A percentile compares a stretch with the other conserved stretches of the same genome.
Conservation (phyloP, 2,113 vertebrate species). For the Paratilapia polleni region DNA sequence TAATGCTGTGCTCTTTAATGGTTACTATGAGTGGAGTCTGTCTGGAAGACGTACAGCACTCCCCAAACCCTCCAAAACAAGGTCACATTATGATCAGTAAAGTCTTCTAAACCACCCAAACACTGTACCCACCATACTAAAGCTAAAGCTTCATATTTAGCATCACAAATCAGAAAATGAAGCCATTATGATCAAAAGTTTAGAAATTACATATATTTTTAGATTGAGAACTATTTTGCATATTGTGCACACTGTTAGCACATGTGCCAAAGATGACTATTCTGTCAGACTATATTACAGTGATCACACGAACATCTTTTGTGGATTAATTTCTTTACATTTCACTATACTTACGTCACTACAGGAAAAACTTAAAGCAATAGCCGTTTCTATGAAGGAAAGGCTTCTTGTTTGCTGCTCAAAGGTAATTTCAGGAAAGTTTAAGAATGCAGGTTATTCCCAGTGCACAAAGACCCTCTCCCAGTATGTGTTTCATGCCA, state of each 20-base stretch:
- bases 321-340: neutral
- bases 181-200: neutral
- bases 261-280: slow-evolving; percentile 60
- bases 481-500: neutral
- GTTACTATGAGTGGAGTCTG: slow-evolving; percentile 19
- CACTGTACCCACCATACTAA: neutral
- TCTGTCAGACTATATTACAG: neutral
- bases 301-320: neutral
- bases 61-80: slow-evolving; percentile 3
- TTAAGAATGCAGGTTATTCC: neutral
- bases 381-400: neutral
- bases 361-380: slow-evolving; percentile 13
- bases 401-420: slow-evolving; percentile 23
- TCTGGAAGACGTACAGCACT: neutral
- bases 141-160: neutral
- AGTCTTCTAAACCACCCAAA: neutral
- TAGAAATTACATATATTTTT: slow-evolving; percentile 25
- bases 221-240: slow-evolving; percentile 17
- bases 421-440: slow-evolving; percentile 22
- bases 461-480: neutral
- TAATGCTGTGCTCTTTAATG: neutral
- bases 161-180: neutral
- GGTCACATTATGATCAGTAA: neutral
- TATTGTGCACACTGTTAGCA: slow-evolving; percentile 1
- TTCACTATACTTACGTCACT: neutral